Evolutionary conservation across 37 sponge, comb jelly and placozoan species (phyloP).

Genomic region (Cliona cf. orientalis): DNA sequence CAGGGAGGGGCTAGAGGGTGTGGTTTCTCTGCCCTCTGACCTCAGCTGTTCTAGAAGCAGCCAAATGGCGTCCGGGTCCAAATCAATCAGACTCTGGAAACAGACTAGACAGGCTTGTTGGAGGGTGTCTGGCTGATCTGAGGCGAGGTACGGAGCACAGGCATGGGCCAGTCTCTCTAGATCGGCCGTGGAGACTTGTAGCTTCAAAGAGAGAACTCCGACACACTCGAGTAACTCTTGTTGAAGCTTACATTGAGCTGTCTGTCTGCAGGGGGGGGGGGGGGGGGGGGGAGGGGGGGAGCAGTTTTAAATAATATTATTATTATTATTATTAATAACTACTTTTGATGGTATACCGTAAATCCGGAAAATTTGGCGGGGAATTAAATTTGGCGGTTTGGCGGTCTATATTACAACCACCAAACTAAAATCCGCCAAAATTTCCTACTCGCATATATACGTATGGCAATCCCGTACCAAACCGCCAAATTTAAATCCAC

Average conservation of each 20-base stretch:
- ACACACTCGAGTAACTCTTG: constrained; percentile 23
- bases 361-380: too few relatives aligned
- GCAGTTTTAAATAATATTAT: too few relatives aligned
- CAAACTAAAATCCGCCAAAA: background rate
- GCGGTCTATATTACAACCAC: too few relatives aligned
- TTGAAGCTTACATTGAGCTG: constrained; percentile 35
- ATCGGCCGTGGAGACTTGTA: constrained; percentile 17
- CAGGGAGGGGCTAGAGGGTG: constrained; percentile 46
- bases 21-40: background rate
- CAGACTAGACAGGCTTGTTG: constrained; percentile 15
- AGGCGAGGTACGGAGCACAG: constrained; percentile 54
- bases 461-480: background rate
- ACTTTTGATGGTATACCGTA: too few relatives aligned
- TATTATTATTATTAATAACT: too few relatives aligned
- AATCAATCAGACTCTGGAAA: background rate
- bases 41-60: constrained; percentile 52
- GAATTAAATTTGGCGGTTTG: too few relatives aligned
- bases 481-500: background rate
- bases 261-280: constrained; percentile 19
- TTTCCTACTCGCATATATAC: background rate
- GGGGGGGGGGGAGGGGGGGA: background rate
- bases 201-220: constrained; percentile 9
- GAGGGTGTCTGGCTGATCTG: constrained; percentile 46
- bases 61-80: constrained; percentile 63
- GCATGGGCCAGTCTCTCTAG: constrained; percentile 40